Percentiles rank a stretch among this genome's conserved stretches.
phyloP scores from a whole-genome alignment of 2,888 invertebrate species.

The Zaprionus obscuricornis region DNA sequence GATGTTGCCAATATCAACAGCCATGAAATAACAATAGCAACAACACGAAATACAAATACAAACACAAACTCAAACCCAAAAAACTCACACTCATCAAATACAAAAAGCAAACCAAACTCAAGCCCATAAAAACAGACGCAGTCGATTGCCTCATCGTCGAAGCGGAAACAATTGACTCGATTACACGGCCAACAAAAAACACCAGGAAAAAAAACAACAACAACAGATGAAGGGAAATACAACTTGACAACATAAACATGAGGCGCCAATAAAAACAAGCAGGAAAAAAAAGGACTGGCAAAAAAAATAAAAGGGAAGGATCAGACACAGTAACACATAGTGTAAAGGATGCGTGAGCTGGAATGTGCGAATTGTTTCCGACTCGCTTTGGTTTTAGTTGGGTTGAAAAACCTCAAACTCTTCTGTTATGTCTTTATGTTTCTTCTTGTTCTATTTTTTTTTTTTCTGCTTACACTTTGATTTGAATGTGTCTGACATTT shows the following conservation, averaged over 20 bases:
- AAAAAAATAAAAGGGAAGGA: constrained; percentile 7
- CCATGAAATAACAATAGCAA: constrained; percentile 45
- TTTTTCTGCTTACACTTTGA: constrained; percentile 33
- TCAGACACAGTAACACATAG: constrained; percentile 29
- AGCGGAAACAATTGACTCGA: constrained; percentile 78
- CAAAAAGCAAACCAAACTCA: not conserved
- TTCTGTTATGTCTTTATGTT: constrained; percentile 4
- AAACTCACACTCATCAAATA: not conserved
- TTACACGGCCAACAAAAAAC: constrained; percentile 53
- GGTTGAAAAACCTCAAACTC: constrained; percentile 39
- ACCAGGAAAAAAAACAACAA: not conserved
- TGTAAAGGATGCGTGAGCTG: constrained; percentile 17
- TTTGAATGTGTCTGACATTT: constrained; percentile 28
- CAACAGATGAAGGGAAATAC: constrained; percentile 22
- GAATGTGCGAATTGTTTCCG: constrained; percentile 8
- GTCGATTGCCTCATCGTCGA: constrained; percentile 73
- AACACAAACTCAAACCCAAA: constrained; percentile 32
- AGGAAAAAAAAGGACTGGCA: constrained; percentile 20
- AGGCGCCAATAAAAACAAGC: constrained; percentile 58
- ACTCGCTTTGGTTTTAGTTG: constrained; percentile 46
- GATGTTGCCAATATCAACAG: constrained; percentile 68
- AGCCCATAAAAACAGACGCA: constrained; percentile 68
- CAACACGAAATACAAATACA: constrained; percentile 28
- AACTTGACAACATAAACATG: constrained; percentile 70
- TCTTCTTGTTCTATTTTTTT: constrained; percentile 9